phyloP scores from a whole-genome alignment of 2,888 invertebrate species.

The Cosmorhoe ocellata region DNA sequence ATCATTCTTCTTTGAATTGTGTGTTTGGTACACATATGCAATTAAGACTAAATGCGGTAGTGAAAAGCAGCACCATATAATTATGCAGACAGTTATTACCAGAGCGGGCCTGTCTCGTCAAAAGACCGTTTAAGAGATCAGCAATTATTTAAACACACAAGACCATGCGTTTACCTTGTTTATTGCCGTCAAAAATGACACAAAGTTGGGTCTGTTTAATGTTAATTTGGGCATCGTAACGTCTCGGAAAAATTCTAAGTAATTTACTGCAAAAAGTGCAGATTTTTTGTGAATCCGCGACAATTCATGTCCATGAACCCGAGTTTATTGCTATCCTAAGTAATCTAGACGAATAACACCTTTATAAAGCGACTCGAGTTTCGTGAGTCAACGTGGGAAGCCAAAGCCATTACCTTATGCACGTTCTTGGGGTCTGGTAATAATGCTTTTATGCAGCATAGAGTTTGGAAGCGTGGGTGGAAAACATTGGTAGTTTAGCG shows the following conservation, averaged over 20 bases:
- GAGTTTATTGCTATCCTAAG: slow-evolving; percentile 65
- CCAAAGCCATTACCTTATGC: slow-evolving; percentile 51
- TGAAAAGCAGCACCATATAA: slow-evolving; percentile 31
- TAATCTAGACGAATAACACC: slow-evolving; percentile 75
- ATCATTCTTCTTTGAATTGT: slow-evolving; percentile 27
- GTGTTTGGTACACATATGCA: slow-evolving; percentile 30
- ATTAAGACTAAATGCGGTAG: slow-evolving; percentile 37
- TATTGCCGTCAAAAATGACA: slow-evolving; percentile 64
- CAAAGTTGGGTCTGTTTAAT: slow-evolving; percentile 62
- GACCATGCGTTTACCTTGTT: slow-evolving; percentile 63
- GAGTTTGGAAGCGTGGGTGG: slow-evolving; percentile 67
- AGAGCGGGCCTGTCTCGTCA: slow-evolving; percentile 36
- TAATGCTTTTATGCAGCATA: slow-evolving; percentile 64
- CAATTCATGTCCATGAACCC: slow-evolving; percentile 65
- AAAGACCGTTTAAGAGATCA: slow-evolving; percentile 44
- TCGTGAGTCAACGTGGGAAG: slow-evolving; percentile 64
- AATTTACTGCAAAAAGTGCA: slow-evolving; percentile 76
- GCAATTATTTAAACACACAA: slow-evolving; percentile 60
- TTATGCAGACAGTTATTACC: slow-evolving; percentile 38
- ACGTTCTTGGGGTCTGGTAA: slow-evolving; percentile 48
- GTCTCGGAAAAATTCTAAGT: slow-evolving; percentile 57
- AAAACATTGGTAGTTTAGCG: slow-evolving; percentile 57
- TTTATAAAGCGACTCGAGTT: slow-evolving; percentile 62
- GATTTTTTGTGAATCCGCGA: slow-evolving; percentile 58
- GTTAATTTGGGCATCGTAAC: slow-evolving; percentile 67